A percentile compares a stretch with the other conserved stretches of the same genome.
These are phyloP conservation scores for Dendrolimus pini DNA, from an alignment of 2,888 invertebrate genomes.

Conservation along the genomic window DNA sequence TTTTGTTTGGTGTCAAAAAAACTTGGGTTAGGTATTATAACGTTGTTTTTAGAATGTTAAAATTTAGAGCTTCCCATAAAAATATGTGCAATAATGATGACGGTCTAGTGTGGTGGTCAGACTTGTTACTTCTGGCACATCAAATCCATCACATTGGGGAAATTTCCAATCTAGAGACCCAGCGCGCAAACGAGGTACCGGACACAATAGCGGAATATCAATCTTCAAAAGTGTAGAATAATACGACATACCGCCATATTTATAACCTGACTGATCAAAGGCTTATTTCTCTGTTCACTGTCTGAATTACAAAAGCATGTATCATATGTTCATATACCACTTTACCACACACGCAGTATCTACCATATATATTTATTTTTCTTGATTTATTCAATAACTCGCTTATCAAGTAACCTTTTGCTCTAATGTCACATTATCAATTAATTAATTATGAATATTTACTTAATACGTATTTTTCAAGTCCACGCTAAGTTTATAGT, in stretches of 20 bases:
- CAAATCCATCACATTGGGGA: no score
- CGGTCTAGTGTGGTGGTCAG: no score
- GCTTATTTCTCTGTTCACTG: background rate
- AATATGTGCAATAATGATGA: no score
- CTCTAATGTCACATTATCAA: constrained; percentile 33
- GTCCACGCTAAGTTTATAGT: no score
- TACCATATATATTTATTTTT: constrained; percentile 14
- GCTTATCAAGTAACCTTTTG: constrained; percentile 34
- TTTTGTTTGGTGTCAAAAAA: no score
- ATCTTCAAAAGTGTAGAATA: background rate
- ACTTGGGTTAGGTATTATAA: no score
- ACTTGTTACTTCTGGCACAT: no score
- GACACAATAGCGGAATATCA: background rate
- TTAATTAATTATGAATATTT: constrained; percentile 24
- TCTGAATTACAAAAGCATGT: background rate
- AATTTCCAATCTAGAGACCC: no score
- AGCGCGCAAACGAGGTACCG: background rate
- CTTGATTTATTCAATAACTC: constrained; percentile 20
- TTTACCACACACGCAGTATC: background rate
- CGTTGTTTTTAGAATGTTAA: no score
- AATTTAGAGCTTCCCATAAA: no score
- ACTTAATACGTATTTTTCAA: no score
- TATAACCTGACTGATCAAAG: background rate
- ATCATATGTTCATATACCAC: background rate
- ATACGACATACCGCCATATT: background rate